These are phyloP conservation scores for Echeneis naucrates DNA, from an alignment of 2,797 vertebrate species.

Conservation along the genomic window DNA sequence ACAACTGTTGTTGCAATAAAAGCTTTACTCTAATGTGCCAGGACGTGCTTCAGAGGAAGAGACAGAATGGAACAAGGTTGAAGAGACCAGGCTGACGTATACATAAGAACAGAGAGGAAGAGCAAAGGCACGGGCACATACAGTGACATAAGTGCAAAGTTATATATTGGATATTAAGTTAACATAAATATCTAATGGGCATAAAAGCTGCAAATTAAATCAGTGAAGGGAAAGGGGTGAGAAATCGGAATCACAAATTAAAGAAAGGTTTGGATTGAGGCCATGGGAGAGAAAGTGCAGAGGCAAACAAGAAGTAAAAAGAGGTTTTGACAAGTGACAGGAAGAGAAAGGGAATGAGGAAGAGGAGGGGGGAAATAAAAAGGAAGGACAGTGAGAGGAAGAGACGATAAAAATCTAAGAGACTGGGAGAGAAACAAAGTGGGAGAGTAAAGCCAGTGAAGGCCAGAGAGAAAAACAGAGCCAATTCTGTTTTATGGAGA, in stretches of 20 bases:
- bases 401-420: slow-evolving; percentile 30
- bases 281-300: slow-evolving; percentile 21
- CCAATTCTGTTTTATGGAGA: slow-evolving; percentile 21
- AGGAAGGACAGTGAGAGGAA: slow-evolving; percentile 24
- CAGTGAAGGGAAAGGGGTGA: neutral
- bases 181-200: neutral
- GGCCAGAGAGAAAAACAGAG: slow-evolving; percentile 20
- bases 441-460: slow-evolving; percentile 16
- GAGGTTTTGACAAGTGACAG: slow-evolving; percentile 44
- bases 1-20: slow-evolving; percentile 43
- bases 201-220: slow-evolving; percentile 8
- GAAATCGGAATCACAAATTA: slow-evolving; percentile 5
- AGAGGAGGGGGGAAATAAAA: slow-evolving; percentile 23
- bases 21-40: slow-evolving; percentile 25
- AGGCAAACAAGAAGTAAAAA: slow-evolving; percentile 7
- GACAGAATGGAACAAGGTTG: slow-evolving; percentile 15
- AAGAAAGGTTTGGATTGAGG: slow-evolving; percentile 16
- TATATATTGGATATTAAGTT: slow-evolving; percentile 1
- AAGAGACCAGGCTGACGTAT: slow-evolving; percentile 16
- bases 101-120: slow-evolving; percentile 4
- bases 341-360: slow-evolving; percentile 27
- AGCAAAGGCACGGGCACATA: neutral
- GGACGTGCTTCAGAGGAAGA: slow-evolving; percentile 22
- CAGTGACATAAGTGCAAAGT: neutral
- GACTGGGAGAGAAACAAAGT: slow-evolving; percentile 20